phyloP scores from a whole-genome alignment of 2,888 invertebrate genomes.

The Agrochola macilenta region DNA sequence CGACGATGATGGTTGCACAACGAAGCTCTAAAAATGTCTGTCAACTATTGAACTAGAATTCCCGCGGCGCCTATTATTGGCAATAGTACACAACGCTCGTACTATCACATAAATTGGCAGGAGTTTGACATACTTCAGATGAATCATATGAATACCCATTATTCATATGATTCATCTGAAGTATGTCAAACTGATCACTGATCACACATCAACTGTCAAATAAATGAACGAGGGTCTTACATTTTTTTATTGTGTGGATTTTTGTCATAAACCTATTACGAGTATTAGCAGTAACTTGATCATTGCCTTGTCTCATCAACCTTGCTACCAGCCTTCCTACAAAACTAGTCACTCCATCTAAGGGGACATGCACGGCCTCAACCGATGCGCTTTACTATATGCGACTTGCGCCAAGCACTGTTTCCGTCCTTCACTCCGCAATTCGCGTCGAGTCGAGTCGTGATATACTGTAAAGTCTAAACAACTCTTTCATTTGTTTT shows the following conservation, averaged over 20 bases:
- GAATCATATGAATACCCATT: constrained; percentile 43
- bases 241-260: too few species aligned
- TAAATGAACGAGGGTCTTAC: background rate
- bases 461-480: background rate
- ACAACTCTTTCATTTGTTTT: background rate
- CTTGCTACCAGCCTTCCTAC: background rate
- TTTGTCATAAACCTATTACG: background rate
- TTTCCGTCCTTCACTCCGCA: background rate
- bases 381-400: too few species aligned
- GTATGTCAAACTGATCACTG: too few species aligned
- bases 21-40: constrained; percentile 48
- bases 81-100: constrained; percentile 51
- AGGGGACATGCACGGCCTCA: background rate
- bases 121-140: constrained; percentile 49
- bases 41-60: constrained; percentile 61
- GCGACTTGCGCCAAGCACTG: background rate
- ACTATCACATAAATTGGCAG: constrained; percentile 62
- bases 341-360: background rate
- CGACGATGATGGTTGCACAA: constrained; percentile 45
- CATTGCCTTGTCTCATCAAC: background rate
- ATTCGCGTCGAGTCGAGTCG: too few species aligned
- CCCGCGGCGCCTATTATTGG: constrained; percentile 65
- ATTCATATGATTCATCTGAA: too few species aligned
- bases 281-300: too few species aligned
- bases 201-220: too few species aligned